A percentile compares a stretch with the other conserved stretches of the same genome.
These are phyloP conservation scores for Tetragonula carbonaria DNA, from an alignment of 2,888 invertebrate genomes.

Conservation along the genomic window DNA sequence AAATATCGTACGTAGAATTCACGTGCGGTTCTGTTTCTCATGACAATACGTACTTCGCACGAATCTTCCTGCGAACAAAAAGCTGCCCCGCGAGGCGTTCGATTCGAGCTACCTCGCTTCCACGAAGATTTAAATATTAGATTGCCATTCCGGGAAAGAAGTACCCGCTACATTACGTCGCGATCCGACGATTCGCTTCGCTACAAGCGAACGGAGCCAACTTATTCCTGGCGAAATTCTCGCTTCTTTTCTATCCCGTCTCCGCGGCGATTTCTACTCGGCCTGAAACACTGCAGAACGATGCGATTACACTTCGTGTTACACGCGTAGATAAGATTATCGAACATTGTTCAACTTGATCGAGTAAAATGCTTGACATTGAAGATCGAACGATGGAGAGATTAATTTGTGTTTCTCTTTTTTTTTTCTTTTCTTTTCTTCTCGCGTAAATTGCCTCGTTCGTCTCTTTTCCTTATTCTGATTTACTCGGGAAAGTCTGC, in stretches of 20 bases:
- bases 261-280: no score
- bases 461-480: no score
- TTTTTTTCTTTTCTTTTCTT: no score
- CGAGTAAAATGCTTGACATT: no score
- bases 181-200: slow-evolving; percentile 8
- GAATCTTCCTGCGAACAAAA: background rate
- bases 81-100: slow-evolving; percentile 1
- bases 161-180: slow-evolving; percentile 34
- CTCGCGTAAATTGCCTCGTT: no score
- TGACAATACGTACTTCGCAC: background rate
- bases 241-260: background rate
- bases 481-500: no score
- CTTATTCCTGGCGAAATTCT: background rate
- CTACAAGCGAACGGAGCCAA: background rate
- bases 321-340: background rate
- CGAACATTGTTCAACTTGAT: no score
- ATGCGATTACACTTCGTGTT: background rate
- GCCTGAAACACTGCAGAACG: background rate
- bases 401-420: background rate
- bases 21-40: background rate
- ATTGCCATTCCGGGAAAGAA: slow-evolving; percentile 57
- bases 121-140: slow-evolving; percentile 58
- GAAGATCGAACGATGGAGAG: background rate
- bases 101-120: slow-evolving; percentile 46
- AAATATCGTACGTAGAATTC: slow-evolving; percentile 2